A percentile compares a stretch with the other conserved stretches of the same genome.
phyloP scores from a whole-genome alignment of 1,140 invertebrate genomes.

The Leptonema lineaticorne region DNA sequence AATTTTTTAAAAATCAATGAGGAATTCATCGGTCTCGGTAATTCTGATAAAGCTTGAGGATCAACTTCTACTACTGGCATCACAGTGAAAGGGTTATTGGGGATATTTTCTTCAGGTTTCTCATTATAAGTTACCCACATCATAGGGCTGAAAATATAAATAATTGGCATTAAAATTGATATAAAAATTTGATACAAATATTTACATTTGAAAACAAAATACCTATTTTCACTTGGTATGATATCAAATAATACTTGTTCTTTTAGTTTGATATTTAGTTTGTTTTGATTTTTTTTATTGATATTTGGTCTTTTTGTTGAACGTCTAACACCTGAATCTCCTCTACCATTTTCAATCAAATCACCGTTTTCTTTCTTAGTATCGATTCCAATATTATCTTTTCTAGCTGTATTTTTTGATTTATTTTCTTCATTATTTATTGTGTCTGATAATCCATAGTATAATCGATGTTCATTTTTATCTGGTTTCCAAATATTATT shows the following conservation, averaged over 20 bases:
- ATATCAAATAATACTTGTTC: slow-evolving; percentile 55
- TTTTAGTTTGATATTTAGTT: slow-evolving; percentile 44
- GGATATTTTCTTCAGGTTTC: slow-evolving; percentile 40
- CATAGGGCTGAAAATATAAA: slow-evolving; percentile 33
- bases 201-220: slow-evolving; percentile 27
- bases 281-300: slow-evolving; percentile 30
- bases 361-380: slow-evolving; percentile 4
- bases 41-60: slow-evolving; percentile 50
- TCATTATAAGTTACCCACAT: slow-evolving; percentile 36
- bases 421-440: too few relatives aligned
- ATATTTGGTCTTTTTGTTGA: background rate
- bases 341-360: background rate
- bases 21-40: slow-evolving; percentile 50
- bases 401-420: too few relatives aligned
- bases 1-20: slow-evolving; percentile 11
- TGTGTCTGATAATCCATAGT: slow-evolving; percentile 47
- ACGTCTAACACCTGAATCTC: background rate
- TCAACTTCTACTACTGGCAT: slow-evolving; percentile 50
- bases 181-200: background rate
- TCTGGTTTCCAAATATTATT: slow-evolving; percentile 45
- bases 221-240: slow-evolving; percentile 59
- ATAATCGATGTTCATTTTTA: slow-evolving; percentile 47
- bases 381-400: slow-evolving; percentile 26
- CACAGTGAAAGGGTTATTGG: slow-evolving; percentile 43
- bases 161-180: background rate